Evolutionary conservation across 2,888 invertebrate genomes (phyloP).

Genomic region (Drosophila demipolita): DNA sequence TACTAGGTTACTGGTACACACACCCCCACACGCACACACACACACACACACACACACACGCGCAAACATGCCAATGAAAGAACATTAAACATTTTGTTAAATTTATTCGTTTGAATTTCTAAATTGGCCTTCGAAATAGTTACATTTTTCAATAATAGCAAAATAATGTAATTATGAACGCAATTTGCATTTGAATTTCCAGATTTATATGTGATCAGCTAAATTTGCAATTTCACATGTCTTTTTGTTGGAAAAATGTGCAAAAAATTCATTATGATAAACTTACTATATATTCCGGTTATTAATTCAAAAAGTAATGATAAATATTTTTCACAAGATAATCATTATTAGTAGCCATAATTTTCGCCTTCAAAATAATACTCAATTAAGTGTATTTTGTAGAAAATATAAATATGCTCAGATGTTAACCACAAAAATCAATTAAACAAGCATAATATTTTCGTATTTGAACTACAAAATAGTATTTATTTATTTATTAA

Average conservation of each 20-base stretch:
- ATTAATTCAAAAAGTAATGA: background rate
- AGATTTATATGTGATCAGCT: background rate
- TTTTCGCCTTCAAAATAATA: background rate
- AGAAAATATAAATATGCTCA: background rate
- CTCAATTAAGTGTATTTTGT: background rate
- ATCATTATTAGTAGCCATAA: background rate
- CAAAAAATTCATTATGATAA: background rate
- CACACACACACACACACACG: no score
- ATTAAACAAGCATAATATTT: background rate
- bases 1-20: slow-evolving; percentile 17
- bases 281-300: background rate
- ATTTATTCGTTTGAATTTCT: slow-evolving; percentile 25
- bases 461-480: background rate
- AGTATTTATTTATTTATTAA: background rate
- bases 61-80: background rate
- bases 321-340: background rate
- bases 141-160: background rate
- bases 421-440: background rate
- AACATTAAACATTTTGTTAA: slow-evolving; percentile 4
- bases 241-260: background rate
- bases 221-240: background rate
- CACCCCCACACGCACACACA: background rate
- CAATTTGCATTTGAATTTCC: background rate
- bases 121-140: slow-evolving; percentile 7
- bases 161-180: slow-evolving; percentile 1